These are phyloP conservation scores for Odontocolon sp. DNA, from an alignment of 2,888 invertebrate species.

Conservation along the genomic window DNA sequence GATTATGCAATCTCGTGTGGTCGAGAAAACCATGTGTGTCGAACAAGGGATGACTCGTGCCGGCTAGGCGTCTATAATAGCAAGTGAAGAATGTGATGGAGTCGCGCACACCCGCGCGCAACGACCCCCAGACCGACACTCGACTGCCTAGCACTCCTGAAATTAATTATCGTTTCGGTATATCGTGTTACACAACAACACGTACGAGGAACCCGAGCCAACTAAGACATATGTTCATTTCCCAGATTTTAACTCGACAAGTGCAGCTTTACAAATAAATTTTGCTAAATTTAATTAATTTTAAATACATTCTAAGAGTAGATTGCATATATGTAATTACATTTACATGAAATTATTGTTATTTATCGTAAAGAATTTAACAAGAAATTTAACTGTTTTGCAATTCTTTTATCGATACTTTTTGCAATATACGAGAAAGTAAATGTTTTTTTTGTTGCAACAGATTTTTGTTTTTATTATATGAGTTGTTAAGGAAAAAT, in stretches of 20 bases:
- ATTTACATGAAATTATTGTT: too few relatives aligned
- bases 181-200: conserved; percentile 36
- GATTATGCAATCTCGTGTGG: conserved; percentile 77
- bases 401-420: too few relatives aligned
- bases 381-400: too few relatives aligned
- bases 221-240: conserved; percentile 36
- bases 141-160: conserved; percentile 67
- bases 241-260: conserved; percentile 46
- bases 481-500: too few relatives aligned
- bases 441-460: too few relatives aligned
- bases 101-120: conserved; percentile 17
- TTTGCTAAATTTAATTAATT: too few relatives aligned
- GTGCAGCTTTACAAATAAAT: conserved; percentile 23
- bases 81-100: not conserved
- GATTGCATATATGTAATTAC: too few relatives aligned
- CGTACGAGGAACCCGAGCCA: not conserved
- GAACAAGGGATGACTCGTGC: conserved; percentile 43
- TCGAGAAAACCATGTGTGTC: conserved; percentile 60
- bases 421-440: too few relatives aligned
- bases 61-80: not conserved
- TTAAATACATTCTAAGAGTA: too few relatives aligned
- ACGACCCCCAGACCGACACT: conserved; percentile 20
- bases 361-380: too few relatives aligned
- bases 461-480: too few relatives aligned
- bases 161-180: conserved; percentile 71